Base-by-base conservation (phyloP, 1,140 invertebrate species). In the Rhagoletis zephyria region DNA sequence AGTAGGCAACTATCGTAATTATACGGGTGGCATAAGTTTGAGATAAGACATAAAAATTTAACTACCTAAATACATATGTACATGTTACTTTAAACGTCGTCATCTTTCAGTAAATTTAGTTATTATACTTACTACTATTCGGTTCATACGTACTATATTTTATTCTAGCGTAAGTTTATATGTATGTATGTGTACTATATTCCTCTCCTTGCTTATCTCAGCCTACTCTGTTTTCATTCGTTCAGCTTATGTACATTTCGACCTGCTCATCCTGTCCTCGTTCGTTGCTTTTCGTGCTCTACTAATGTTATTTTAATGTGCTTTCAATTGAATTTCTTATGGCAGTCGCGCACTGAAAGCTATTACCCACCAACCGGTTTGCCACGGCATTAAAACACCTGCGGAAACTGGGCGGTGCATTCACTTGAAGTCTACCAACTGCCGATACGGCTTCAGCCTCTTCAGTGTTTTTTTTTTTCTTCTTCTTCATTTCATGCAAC, bases 231-330 rank as follows among this genome's bases (percentile, higher is more conserved):
- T 7, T 42, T 45, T 42, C 40, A 45, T 12, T 10, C n/a, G n/a
- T 74, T 16, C 0, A 14, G 14, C 2, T 12, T 14, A 6, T 9
- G 48, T 81, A 7, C 74, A 56, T 59, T 30, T 30, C 7, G 45
- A 19, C n/a, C 4, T 56, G 74, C 74, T 7, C 48, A 81, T 81
- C 48, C 48, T 59, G 74, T 4, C 16, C 56, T 81, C 56, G 30
- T 81, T 16, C 48, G 19, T 81, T 81, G 48, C 85, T 85, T 5
- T 30, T 30, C 30, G 30, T 30, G 30, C 51, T 45, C 60, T 42
- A 85, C 85, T 85, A 85, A 85, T 85, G 85, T 85, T 85, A 85
- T 85, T 85, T 85, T 85, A 85, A 85, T 85, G 85, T 85, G 30
- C 85, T 61, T 85, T 85, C 85, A 61, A 85, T 85, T 85, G 59